Evolutionary conservation across 2,113 vertebrate species (phyloP).

Genomic region (Ammodytes marinus): DNA sequence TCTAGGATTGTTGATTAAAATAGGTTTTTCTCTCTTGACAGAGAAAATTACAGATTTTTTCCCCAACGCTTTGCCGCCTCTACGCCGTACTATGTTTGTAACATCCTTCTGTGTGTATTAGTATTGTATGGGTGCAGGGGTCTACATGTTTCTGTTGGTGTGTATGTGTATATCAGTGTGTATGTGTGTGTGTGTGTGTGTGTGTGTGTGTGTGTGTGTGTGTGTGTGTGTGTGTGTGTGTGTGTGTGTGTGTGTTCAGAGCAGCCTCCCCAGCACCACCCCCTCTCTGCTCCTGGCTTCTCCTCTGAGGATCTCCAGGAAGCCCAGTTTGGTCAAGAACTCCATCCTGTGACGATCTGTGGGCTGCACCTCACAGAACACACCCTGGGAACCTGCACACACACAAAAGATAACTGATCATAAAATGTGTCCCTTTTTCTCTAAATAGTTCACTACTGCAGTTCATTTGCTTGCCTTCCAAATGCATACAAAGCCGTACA

Average conservation of each 20-base stretch:
- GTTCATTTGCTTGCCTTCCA: no score
- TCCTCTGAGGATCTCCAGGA: slow-evolving; percentile 86
- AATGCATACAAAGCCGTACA: neutral
- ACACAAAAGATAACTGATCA: neutral
- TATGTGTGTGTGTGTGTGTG: slow-evolving; percentile 9
- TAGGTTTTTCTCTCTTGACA: neutral
- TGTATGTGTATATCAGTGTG: slow-evolving; percentile 11
- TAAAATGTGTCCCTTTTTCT: neutral
- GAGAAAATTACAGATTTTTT: slow-evolving; percentile 14
- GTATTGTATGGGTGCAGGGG: slow-evolving; percentile 24
- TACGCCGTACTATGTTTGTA: slow-evolving; percentile 4
- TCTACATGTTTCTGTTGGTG: slow-evolving; percentile 4
- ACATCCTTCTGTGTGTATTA: neutral
- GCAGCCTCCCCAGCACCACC: slow-evolving; percentile 87
- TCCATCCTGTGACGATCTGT: slow-evolving; percentile 85
- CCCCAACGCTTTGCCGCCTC: neutral
- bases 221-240: slow-evolving; percentile 18
- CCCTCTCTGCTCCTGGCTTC: slow-evolving; percentile 80
- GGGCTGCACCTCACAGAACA: slow-evolving; percentile 89
- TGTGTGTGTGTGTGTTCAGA: slow-evolving; percentile 74
- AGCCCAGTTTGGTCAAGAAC: slow-evolving; percentile 89
- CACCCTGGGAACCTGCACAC: slow-evolving; percentile 83
- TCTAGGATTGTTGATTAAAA: slow-evolving; percentile 19
- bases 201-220: slow-evolving; percentile 11
- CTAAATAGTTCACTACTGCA: neutral